phyloP scores from a whole-genome alignment of 2,797 vertebrate species.

The Myotis pilosus region DNA sequence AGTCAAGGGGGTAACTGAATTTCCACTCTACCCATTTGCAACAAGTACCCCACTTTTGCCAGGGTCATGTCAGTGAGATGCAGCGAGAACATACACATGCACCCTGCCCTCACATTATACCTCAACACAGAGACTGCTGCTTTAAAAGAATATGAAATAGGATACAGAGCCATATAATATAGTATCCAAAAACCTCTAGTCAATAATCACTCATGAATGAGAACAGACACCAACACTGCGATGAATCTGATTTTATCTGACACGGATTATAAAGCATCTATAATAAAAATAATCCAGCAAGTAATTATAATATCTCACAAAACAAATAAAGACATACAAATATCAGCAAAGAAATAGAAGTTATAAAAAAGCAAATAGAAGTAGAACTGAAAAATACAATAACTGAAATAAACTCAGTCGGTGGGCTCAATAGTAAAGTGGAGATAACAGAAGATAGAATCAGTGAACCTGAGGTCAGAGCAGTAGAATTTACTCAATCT shows the following conservation, averaged over 20 bases:
- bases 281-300: slow-evolving; percentile 47
- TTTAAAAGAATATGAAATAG: slow-evolving; percentile 45
- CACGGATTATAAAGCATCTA: not conserved
- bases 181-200: not conserved
- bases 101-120: not conserved
- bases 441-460: slow-evolving; percentile 49
- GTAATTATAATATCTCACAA: slow-evolving; percentile 5
- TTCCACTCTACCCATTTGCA: not conserved
- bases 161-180: not conserved
- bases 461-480: slow-evolving; percentile 20
- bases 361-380: slow-evolving; percentile 40
- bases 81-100: not conserved
- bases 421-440: not conserved
- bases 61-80: not conserved
- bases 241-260: slow-evolving; percentile 29
- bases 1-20: not conserved
- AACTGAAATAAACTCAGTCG: not conserved
- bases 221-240: not conserved
- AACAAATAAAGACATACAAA: not conserved
- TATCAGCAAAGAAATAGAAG: slow-evolving; percentile 42
- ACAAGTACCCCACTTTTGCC: not conserved
- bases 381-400: slow-evolving; percentile 35
- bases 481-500: slow-evolving; percentile 12
- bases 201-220: slow-evolving; percentile 40
- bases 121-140: not conserved